phyloP scores from a whole-genome alignment of 1,140 invertebrate species.

The Trichonephila inaurata region DNA sequence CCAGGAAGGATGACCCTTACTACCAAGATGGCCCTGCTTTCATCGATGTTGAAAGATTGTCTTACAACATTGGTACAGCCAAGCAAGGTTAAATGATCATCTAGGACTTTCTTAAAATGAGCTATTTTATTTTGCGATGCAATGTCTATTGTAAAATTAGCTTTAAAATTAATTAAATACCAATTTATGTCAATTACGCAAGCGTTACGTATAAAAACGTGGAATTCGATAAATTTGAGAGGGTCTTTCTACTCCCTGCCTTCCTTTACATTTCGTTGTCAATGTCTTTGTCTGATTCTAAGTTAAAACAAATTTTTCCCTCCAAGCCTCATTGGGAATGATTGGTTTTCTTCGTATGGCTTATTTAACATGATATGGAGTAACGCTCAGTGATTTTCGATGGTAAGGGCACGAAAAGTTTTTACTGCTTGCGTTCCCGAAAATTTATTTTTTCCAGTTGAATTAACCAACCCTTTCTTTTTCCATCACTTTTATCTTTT shows the following conservation, averaged over 20 bases:
- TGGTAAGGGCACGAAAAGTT: neutral
- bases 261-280: neutral
- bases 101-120: neutral
- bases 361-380: neutral
- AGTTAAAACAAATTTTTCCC: neutral
- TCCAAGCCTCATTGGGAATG: neutral
- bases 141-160: neutral
- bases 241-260: neutral
- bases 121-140: neutral
- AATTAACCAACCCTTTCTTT: neutral
- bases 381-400: neutral
- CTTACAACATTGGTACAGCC: slow-evolving; percentile 75
- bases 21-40: slow-evolving; percentile 74
- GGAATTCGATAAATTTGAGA: neutral
- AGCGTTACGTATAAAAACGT: neutral
- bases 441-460: neutral
- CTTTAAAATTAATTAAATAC: neutral
- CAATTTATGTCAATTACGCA: neutral
- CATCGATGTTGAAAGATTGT: slow-evolving; percentile 69
- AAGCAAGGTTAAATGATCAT: slow-evolving; percentile 44
- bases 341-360: neutral
- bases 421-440: neutral
- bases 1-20: slow-evolving; percentile 69
- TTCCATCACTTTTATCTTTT: neutral
- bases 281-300: neutral